These are phyloP conservation scores for Drosophila paramelanica DNA, from an alignment of 2,888 invertebrate species.

Conservation along the genomic window DNA sequence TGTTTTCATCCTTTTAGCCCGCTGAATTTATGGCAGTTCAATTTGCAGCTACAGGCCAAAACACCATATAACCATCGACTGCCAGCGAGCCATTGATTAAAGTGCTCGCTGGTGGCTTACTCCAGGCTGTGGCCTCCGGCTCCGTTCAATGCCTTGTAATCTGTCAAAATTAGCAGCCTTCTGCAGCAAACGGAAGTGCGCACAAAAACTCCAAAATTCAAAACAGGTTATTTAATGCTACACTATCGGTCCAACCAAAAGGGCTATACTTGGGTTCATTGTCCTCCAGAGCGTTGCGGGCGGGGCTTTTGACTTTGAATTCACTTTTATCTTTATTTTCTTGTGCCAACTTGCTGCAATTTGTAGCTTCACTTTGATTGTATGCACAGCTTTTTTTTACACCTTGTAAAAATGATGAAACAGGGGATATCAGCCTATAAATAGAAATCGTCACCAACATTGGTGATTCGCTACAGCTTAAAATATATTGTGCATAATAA, in stretches of 20 bases:
- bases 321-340: slow-evolving; percentile 28
- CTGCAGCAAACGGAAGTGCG: slow-evolving; percentile 67
- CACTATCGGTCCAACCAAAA: slow-evolving; percentile 28
- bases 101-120: slow-evolving; percentile 58
- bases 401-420: slow-evolving; percentile 11
- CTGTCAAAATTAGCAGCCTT: slow-evolving; percentile 76
- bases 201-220: slow-evolving; percentile 55
- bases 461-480: too few species aligned
- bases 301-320: slow-evolving; percentile 61
- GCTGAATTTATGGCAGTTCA: slow-evolving; percentile 63
- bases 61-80: slow-evolving; percentile 44
- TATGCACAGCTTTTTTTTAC: slow-evolving; percentile 8
- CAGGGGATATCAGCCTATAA: not conserved
- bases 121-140: slow-evolving; percentile 35
- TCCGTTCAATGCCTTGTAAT: slow-evolving; percentile 71
- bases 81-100: slow-evolving; percentile 69
- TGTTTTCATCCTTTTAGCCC: slow-evolving; percentile 11
- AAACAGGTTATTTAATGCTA: slow-evolving; percentile 73
- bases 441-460: too few species aligned
- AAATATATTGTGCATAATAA: too few species aligned
- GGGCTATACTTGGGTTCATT: slow-evolving; percentile 54
- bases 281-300: slow-evolving; percentile 42
- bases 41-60: slow-evolving; percentile 36
- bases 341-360: slow-evolving; percentile 34
- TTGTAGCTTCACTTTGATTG: slow-evolving; percentile 38